These are phyloP conservation scores for Vombatus ursinus DNA, from an alignment of 2,113 vertebrate species.

Conservation along the genomic window DNA sequence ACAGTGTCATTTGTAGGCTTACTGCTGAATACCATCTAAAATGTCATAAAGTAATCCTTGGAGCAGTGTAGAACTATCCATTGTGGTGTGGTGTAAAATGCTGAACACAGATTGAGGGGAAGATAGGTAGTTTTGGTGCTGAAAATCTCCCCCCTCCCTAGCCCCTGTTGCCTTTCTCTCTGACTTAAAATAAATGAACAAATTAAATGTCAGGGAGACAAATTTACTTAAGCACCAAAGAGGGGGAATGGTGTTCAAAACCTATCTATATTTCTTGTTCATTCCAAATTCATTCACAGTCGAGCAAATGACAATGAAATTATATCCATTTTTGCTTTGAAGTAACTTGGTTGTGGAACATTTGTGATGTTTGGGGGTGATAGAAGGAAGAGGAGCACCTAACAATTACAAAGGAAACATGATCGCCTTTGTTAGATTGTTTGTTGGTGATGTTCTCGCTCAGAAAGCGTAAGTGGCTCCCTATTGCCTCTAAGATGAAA, in stretches of 20 bases:
- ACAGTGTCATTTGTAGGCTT: not conserved
- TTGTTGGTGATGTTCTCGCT: not conserved
- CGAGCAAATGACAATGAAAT: not conserved
- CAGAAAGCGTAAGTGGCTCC: not conserved
- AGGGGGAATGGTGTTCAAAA: not conserved
- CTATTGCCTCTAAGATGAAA: not conserved
- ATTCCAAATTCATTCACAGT: conserved; percentile 37
- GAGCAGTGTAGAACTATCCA: not conserved
- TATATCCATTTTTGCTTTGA: conserved; percentile 17
- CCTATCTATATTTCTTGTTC: not conserved
- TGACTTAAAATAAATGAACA: conserved; percentile 27
- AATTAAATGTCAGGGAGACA: conserved; percentile 39
- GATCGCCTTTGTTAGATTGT: not conserved
- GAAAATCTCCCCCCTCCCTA: not conserved
- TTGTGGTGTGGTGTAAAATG: not conserved
- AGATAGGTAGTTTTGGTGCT: conserved; percentile 3
- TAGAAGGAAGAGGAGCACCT: not conserved
- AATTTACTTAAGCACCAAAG: not conserved
- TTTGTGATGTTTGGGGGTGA: conserved; percentile 10
- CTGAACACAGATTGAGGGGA: not conserved
- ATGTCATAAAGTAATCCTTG: not conserved
- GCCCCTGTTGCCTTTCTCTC: not conserved
- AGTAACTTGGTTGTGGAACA: conserved; percentile 18
- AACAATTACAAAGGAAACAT: not conserved
- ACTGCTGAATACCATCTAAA: not conserved